Evolutionary conservation across 2,797 vertebrate genomes (phyloP), one percentile per base, ranked within the genome.

Genomic region (Silurus lanzhouensis): DNA sequence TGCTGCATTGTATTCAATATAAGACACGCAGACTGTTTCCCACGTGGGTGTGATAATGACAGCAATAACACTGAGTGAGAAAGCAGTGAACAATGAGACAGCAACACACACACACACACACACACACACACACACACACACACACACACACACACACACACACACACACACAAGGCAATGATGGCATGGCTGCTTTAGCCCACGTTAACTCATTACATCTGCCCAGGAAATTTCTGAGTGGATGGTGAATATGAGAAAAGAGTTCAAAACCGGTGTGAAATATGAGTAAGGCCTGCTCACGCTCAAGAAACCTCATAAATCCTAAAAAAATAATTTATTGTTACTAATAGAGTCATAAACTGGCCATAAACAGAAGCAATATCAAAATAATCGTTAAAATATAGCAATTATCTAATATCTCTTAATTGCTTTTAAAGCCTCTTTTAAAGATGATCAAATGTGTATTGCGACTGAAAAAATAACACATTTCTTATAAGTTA

Each of bases 1-100:
- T 31, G 31, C 63, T 81, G 27, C 78, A 68, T 67, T 67, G 61
- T 74, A 58, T 82, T 27, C 70, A 46, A 76, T 75, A 82, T 82
- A 85, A 76, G 63, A 85, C 79, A 60, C 17, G 25, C 31, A 46
- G 70, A 44, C 70, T 27, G 27, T 66, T 55, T 66, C 79, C 71
- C 79, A 76, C 17, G 84, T 85, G 84, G 84, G 84, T 68, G 84
- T 75, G 79, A 75, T 85, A 85, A 85, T 85, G 71, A 75, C 77
- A 67, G 79, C 70, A 85, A 76, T 85, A 85, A 82, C 61, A 77
- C 48, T 60, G 48, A 67, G 79, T 14, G 48, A 82, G 57, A 84
- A 84, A 84, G 75, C 74, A 66, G 63, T 60, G 83, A 78, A 84
- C 74, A 84, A 46, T 57, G 64, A 84, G 83, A 68, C 38, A 58